Evolutionary conservation across 2,888 invertebrate genomes (phyloP), one percentile per base, ranked within the genome.

Genomic region (Hemicrepidius hirtus): DNA sequence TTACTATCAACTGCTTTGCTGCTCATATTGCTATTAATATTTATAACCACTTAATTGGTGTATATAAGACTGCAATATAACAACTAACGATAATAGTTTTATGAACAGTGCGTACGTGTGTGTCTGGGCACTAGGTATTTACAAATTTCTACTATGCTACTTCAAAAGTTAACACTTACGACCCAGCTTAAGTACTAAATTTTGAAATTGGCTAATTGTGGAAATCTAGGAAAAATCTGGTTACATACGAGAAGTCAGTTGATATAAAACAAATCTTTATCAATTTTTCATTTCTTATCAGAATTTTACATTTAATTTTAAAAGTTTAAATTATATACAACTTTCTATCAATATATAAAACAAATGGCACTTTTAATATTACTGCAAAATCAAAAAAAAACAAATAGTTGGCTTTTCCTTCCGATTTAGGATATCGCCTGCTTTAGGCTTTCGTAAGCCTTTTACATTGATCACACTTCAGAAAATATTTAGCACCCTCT

Each of bases 1-100:
- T 62, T 82, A 80, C 67, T 80, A 78, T 85, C 84, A 84, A 84
- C 83, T 84, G 83, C 80, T 82, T 81, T 80, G 81, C 82, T 83
- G 83, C 80, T 85, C 84, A 83, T 85, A 83, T 82, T 76, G 75
- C 80, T 80, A 80, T 80, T 80, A 77, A 53, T 68, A 57, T 44
- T 53, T 60, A 76, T 74, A 76, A 70, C 46, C 57, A 67, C 16
- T 74, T 70, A 73, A 50, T 53, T 13, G 74, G 49, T 49, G 65
- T 59, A 59, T 65, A 64, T 28, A 70, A 65, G 57, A 60, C 40
- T 60, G 60, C 13, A 57, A 37, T 57, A 37, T 60, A 68, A 57
- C 57, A 67, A 68, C 50, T 53, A 62, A 53, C 50, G 75, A 73
- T 78, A 78, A 78, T 80, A 78, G 80, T 80, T 79, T 72, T 80